phyloP scores from a whole-genome alignment of 2,797 vertebrate species.

The Menidia menidia region DNA sequence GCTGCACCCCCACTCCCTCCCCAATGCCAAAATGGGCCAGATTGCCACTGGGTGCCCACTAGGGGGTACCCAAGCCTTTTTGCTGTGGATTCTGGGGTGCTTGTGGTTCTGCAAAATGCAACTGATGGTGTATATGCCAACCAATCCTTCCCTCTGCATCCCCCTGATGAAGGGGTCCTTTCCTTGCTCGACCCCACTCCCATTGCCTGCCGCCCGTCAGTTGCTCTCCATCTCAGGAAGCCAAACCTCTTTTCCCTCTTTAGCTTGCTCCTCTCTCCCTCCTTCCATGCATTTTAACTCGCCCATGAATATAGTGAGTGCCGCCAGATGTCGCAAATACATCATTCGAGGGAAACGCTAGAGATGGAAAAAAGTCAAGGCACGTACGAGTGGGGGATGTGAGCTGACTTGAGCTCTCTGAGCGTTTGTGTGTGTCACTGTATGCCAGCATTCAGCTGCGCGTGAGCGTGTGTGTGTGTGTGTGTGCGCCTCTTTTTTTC shows the following conservation, averaged over 20 bases:
- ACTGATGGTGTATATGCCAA: slow-evolving; percentile 44
- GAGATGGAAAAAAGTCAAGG: slow-evolving; percentile 89
- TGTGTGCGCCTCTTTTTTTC: slow-evolving; percentile 45
- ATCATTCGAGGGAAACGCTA: slow-evolving; percentile 88
- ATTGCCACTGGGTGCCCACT: slow-evolving; percentile 92
- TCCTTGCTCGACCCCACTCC: slow-evolving; percentile 34
- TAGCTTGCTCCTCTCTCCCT: slow-evolving; percentile 32
- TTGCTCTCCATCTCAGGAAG: slow-evolving; percentile 40
- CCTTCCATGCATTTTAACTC: slow-evolving; percentile 55
- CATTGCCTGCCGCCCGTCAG: slow-evolving; percentile 40
- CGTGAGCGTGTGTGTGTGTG: slow-evolving; percentile 40
- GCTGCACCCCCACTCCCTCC: slow-evolving; percentile 32
- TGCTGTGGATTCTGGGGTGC: slow-evolving; percentile 84
- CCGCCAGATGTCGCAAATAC: slow-evolving; percentile 99
- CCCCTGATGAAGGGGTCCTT: slow-evolving; percentile 51
- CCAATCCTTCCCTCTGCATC: slow-evolving; percentile 47
- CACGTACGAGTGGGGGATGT: slow-evolving; percentile 91
- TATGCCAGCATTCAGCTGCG: slow-evolving; percentile 67
- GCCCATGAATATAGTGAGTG: slow-evolving; percentile 85
- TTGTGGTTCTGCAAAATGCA: slow-evolving; percentile 27
- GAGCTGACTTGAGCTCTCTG: slow-evolving; percentile 72
- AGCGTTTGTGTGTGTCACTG: slow-evolving; percentile 75
- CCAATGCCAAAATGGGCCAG: slow-evolving; percentile 80
- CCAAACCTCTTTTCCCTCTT: slow-evolving; percentile 57
- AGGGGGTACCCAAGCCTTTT: slow-evolving; percentile 95